Base-by-base conservation (phyloP, 53 echinoderm and acorn worm genomes). In the Antedon mediterranea region DNA sequence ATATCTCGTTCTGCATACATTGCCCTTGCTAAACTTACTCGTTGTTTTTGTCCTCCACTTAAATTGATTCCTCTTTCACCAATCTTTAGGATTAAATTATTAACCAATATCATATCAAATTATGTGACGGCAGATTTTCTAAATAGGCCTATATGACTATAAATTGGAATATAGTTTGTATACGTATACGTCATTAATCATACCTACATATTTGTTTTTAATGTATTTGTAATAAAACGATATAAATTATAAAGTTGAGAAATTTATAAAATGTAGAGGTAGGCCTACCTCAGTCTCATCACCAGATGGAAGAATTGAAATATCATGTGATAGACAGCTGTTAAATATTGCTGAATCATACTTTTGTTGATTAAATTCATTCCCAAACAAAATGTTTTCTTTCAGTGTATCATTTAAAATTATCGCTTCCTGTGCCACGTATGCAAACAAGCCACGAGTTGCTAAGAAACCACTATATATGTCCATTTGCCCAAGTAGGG, bases 1-100 rank as follows among this genome's bases (percentile, higher is more conserved):
- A 94, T 91, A 43, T 94, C 94, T 3, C 87, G 75, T 83, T 94
- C 85, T 28, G 94, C 85, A 78, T 91, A 94, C 27, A 88, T 82
- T 28, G 90, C 94, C 73, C 94, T 73, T n/a, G 93, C 93, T 30
- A 93, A 82, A 73, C 93, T 93, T 31, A 93, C 85, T 6, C 93
- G 71, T 75, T 93, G 93, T 80, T 93, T 93, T 85, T 93, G 93
- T 29, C 93, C 93, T 23, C 93, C 93, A 73, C 93, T 93, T 70
- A 93, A 77, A 77, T 93, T 93, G 28, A 89, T 84, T 30, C 93
- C 93, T 78, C 93, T 76, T 32, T 93, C 93, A 14, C 93, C 93
- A 28, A 89, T 85, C 93, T 93, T 73, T 33, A 28, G 32, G 28
- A 4, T 79, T 7, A 57, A 78, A n/a, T 0, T 31, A 0, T 20